Evolutionary conservation across 1,140 invertebrate species (phyloP), one percentile per base, ranked within the genome.

Genomic region (Catajapyx aquilonaris): DNA sequence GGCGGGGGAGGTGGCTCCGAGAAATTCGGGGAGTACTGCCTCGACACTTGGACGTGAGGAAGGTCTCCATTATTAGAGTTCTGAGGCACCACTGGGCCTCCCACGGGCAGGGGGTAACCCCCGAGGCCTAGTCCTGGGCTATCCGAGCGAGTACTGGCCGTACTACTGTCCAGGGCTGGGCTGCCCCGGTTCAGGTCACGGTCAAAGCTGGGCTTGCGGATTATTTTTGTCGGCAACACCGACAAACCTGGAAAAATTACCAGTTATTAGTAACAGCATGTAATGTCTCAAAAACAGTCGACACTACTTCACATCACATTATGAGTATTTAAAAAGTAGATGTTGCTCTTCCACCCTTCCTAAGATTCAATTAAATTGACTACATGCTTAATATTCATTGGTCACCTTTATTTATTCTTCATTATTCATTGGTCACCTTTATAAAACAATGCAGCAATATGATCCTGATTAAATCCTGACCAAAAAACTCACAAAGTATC

Each of bases 111-210:
- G 5, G 5, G 7, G 15, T 34, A 7, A 34, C 32, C 7, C 7
- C 11, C 9, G 7, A 10, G 11, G 11, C 7, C 35, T 32, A 44
- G 34, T 42, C 76, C 65, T 1, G 84, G 83, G 58, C 80, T 86
- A 50, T 90, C 84, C 0, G 84, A 88, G 18, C 85, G 64, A 7
- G 81, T 84, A 51, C 81, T 86, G 13, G 77, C 81, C 11, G 79
- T 80, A 5, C 79, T 79, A 31, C 79, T 85, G 44, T 87, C 84
- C 30, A 86, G 60, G 1, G 79, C 81, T 1, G 84, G 83, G 56
- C 81, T 85, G 5, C 76, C 75, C 36, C 81, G 65, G 35, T 78
- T 73, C 17, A 78, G 56, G 50, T 84, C 79, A 28, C 77, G 62
- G 54, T 91, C 84, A 39, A 87, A 66, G 54, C 80, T 85, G 11